Base-by-base conservation (phyloP, 2,113 vertebrate genomes). In the Pluvialis apricaria region DNA sequence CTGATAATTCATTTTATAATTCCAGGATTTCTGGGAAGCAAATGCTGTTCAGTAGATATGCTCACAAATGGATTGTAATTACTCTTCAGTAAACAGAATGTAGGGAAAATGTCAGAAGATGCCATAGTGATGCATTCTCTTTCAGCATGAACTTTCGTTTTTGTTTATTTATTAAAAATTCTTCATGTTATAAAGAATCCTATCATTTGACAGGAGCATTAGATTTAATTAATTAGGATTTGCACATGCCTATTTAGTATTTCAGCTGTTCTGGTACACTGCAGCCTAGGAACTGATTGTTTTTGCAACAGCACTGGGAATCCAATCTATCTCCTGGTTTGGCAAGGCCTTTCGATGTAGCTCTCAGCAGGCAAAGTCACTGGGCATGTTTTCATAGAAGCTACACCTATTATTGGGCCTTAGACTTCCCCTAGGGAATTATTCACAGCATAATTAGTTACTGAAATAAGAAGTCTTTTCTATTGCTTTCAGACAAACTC, bases 281-380 rank as follows among this genome's bases (percentile, higher is more conserved):
- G 91, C 58, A 96, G 29, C 38, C 62, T 91, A 69, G 60, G 90
- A 96, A 97, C 34, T 65, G 81, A 96, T 80, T 96, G 51, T 60
- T 97, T 82, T 76, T 94, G 31, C 87, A 92, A 83, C 68, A 94
- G 88, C 92, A 32, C 70, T 82, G 86, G 64, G 45, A 97, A 91
- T 93, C 70, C 47, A 97, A 94, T 96, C 66, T 96, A 84, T 82
- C 84, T 96, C 73, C 82, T 90, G 86, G 57, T 76, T 95, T 93
- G 45, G 93, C 71, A 96, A 97, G 61, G 65, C 22, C 82, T 96
- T 96, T 83, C 42, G 86, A 10, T 64, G 71, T 19, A 71, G n/a
- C 21, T 95, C 87, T 86, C 87, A 92, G 79, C 91, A 94, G 87
- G 82, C 19, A 8, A 86, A 86, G 47, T 51, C 92, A 78, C 64